Evolutionary conservation across 2,797 vertebrate species (phyloP).

Genomic region (Acanthopagrus latus): DNA sequence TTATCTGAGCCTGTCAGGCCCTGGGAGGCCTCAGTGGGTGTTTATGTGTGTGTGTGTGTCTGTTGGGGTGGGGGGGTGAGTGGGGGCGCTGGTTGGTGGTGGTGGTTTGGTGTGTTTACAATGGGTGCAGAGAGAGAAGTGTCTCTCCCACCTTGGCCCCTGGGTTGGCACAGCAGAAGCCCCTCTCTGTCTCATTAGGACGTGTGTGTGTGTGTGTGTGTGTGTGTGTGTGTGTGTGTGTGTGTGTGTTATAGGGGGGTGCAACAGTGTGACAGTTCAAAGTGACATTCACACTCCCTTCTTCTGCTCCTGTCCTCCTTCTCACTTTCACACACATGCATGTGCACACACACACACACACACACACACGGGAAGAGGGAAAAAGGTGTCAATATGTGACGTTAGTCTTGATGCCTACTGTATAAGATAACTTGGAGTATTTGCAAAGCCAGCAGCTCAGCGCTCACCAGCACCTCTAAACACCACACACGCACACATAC

Average conservation of each 20-base stretch:
- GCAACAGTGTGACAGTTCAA: constrained; percentile 88
- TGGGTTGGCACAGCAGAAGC: constrained; percentile 89
- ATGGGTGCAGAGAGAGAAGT: constrained; percentile 81
- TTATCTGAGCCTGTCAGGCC: constrained; percentile 92
- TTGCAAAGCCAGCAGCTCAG: constrained; percentile 52
- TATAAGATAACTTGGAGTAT: constrained; percentile 67
- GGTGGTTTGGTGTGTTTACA: constrained; percentile 68
- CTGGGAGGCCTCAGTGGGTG: constrained; percentile 86
- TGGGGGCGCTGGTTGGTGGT: constrained; percentile 9
- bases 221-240: too few species aligned
- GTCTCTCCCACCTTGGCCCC: constrained; percentile 89
- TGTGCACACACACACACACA: constrained; percentile 30
- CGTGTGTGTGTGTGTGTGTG: constrained; percentile 66
- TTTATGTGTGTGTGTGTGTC: constrained; percentile 59
- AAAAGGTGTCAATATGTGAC: constrained; percentile 91
- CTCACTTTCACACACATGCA: constrained; percentile 54
- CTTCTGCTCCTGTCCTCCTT: constrained; percentile 71
- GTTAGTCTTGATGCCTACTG: constrained; percentile 88
- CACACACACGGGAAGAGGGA: constrained; percentile 50
- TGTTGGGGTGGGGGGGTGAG: constrained; percentile 1
- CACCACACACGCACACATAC: constrained; percentile 11
- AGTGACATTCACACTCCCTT: constrained; percentile 90
- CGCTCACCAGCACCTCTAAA: not conserved
- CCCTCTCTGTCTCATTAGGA: constrained; percentile 90
- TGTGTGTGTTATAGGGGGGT: constrained; percentile 56